phyloP scores from a whole-genome alignment of 2,113 vertebrate species.

The Blennius ocellaris region DNA sequence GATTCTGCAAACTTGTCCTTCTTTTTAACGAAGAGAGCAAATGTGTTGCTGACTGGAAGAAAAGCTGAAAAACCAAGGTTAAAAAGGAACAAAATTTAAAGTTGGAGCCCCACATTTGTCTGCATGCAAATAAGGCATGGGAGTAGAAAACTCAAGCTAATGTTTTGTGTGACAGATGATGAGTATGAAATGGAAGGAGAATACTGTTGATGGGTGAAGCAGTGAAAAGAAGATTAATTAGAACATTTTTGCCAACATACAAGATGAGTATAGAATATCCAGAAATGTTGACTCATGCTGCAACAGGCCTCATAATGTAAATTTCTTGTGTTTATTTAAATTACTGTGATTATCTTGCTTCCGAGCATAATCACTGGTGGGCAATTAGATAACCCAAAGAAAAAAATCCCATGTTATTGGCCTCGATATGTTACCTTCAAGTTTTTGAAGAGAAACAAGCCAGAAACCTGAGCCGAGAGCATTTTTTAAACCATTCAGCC shows the following conservation, averaged over 20 bases:
- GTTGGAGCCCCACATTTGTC: too few species aligned
- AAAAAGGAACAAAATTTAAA: background rate
- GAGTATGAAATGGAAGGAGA: background rate
- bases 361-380: slow-evolving; percentile 2
- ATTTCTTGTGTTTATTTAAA: slow-evolving; percentile 22
- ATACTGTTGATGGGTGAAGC: background rate
- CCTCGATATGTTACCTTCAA: background rate
- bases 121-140: background rate
- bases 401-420: background rate
- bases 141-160: slow-evolving; percentile 13
- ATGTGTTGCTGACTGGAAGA: too few species aligned
- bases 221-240: background rate
- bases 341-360: slow-evolving; percentile 9
- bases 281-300: background rate
- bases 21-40: too few species aligned
- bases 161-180: background rate
- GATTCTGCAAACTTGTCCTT: too few species aligned
- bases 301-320: background rate
- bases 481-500: too few species aligned
- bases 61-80: too few species aligned
- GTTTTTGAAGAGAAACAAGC: slow-evolving; percentile 2
- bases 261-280: background rate
- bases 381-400: background rate
- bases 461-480: background rate
- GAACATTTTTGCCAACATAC: background rate